A percentile compares a stretch with the other conserved stretches of the same genome.
These are phyloP conservation scores for Apodemus agrarius DNA, from an alignment of 2,797 vertebrate species.

Conservation along the genomic window DNA sequence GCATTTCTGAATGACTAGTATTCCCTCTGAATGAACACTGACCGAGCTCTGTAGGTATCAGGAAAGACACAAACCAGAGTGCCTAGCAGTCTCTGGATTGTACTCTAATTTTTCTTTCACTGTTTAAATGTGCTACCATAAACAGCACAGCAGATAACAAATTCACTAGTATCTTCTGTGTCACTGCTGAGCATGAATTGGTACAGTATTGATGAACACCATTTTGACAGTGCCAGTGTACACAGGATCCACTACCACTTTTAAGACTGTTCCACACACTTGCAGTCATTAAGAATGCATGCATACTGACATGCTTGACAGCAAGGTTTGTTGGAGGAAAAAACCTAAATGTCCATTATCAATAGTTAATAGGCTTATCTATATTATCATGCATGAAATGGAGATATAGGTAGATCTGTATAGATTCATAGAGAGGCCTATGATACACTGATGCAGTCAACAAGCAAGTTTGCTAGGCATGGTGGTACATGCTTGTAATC, in stretches of 20 bases:
- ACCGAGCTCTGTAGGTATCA: background rate
- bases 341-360: background rate
- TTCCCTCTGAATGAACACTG: background rate
- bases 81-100: background rate
- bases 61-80: background rate
- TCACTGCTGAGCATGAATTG: background rate
- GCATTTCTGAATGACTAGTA: background rate
- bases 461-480: background rate
- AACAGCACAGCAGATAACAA: background rate
- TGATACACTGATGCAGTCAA: background rate
- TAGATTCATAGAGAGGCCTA: background rate
- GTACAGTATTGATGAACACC: background rate
- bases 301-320: background rate
- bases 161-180: background rate
- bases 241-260: background rate
- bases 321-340: background rate
- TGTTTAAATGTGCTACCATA: background rate
- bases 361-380: background rate
- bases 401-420: background rate
- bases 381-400: background rate
- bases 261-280: background rate
- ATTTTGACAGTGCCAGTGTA: background rate
- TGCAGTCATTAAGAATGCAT: background rate
- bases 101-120: background rate
- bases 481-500: background rate